Base-by-base conservation (phyloP, 2,797 vertebrate species). In the Pseudotriccus pelzelni region DNA sequence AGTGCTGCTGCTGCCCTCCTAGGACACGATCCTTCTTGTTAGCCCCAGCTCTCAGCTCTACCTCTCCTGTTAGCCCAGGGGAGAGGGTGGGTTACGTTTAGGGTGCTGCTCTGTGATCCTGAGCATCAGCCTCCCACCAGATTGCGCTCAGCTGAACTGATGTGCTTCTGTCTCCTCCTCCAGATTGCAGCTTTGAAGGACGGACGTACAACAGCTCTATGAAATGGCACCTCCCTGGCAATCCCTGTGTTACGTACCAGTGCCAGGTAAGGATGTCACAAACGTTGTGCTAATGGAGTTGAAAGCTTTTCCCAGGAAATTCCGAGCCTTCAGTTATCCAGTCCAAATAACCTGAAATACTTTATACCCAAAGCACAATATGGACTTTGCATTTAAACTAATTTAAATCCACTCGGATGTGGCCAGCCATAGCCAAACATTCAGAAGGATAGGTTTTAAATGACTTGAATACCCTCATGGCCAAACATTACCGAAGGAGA, bases 191-290 rank as follows among this genome's bases (percentile, higher is more conserved):
- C 96, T 97, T 99, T 93, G 98, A 98, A 75, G 99, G 99, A 80
- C 98, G 96, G 32, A 98, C 97, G 0, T 99, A 99, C 84, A 99
- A 99, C 97, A 99, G 98, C 97, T 99, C 99, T 3, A 98, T 98
- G 76, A 98, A 98, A 84, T 99, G 99, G 99, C 98, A 98, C 68
- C 98, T 95, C 50, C 95, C 98, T 23, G 89, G 95, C 52, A 98
- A 99, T 58, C 99, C 98, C 55, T 99, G 99, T 69, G 81, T 98
- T 67, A 98, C 97, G 3, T 98, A 96, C 23, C 98, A 98, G 85
- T 99, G 99, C 96, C 99, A 99, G 99, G 99, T 99, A 97, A 96
- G 97, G 95, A 47, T 60, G 32, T 72, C 58, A 58, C 77, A 69
- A 55, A 84, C 50, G n/a, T 36, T 0, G 1, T n/a, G 43, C n/a